Evolutionary conservation across 2,888 invertebrate species (phyloP).

Genomic region (Agriotes lineatus): DNA sequence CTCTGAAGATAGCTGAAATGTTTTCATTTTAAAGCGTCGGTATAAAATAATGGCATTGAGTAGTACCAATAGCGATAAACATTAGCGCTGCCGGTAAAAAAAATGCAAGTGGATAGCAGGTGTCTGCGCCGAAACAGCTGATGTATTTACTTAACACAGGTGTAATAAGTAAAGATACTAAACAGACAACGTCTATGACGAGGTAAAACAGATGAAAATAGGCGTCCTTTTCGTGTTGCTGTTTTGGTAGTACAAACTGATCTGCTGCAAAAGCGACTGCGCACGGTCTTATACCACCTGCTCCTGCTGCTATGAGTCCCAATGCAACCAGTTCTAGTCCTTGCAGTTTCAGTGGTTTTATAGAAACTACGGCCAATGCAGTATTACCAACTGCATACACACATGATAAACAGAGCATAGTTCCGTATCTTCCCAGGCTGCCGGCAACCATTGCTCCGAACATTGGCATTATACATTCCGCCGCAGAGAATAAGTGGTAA

Average conservation of each 20-base stretch:
- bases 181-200: background rate
- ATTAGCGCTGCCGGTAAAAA: background rate
- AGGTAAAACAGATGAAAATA: constrained; percentile 7
- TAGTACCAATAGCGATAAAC: background rate
- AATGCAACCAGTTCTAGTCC: background rate
- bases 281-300: constrained; percentile 4
- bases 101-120: constrained; percentile 4
- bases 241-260: background rate
- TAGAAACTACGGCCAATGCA: background rate
- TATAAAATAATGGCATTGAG: too few relatives aligned
- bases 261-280: background rate
- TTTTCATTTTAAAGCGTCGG: too few relatives aligned
- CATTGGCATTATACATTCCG: background rate
- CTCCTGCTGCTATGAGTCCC: background rate
- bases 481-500: background rate
- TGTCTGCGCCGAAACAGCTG: background rate
- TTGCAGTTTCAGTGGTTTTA: background rate
- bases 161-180: background rate
- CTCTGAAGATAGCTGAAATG: background rate
- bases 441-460: constrained; percentile 5
- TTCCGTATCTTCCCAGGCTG: constrained; percentile 7
- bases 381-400: background rate
- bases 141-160: background rate
- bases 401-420: background rate
- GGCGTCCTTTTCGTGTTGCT: background rate